phyloP scores from a whole-genome alignment of 2,113 vertebrate genomes.

The Menidia beryllina region DNA sequence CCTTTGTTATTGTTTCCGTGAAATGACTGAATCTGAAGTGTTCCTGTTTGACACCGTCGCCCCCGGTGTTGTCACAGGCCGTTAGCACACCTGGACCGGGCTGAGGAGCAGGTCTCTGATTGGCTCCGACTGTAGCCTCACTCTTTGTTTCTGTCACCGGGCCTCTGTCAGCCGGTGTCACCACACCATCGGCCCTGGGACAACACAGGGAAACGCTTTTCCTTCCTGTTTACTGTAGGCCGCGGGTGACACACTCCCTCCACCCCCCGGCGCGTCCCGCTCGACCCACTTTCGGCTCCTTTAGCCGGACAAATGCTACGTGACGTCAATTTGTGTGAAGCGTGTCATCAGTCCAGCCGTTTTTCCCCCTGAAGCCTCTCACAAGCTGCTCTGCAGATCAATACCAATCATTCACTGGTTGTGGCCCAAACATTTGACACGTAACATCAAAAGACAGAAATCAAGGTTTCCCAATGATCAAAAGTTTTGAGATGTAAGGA shows the following conservation, averaged over 20 bases:
- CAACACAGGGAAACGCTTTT: constrained; percentile 47
- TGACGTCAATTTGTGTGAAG: too few species aligned
- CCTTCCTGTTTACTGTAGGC: constrained; percentile 62
- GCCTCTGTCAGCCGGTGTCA: constrained; percentile 62
- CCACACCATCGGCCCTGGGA: constrained; percentile 42
- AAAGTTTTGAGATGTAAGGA: background rate
- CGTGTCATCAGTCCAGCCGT: background rate
- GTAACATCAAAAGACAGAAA: background rate
- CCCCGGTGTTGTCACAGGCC: constrained; percentile 67
- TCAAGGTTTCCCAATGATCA: background rate
- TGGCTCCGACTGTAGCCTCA: constrained; percentile 69
- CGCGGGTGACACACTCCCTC: constrained; percentile 60
- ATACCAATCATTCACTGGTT: background rate
- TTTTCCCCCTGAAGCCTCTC: too few species aligned
- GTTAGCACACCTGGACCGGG: constrained; percentile 67
- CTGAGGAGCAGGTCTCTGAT: constrained; percentile 69
- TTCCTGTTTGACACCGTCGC: constrained; percentile 34
- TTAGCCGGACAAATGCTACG: background rate
- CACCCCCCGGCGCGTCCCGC: constrained; percentile 33
- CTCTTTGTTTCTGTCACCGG: constrained; percentile 72
- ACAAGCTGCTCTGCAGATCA: background rate
- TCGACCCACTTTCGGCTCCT: constrained; percentile 46
- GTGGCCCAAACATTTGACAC: background rate
- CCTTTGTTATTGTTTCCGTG: background rate
- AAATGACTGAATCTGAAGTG: background rate